These are phyloP conservation scores for Trissolcus japonicus DNA, from an alignment of 2,888 invertebrate genomes.

Conservation along the genomic window DNA sequence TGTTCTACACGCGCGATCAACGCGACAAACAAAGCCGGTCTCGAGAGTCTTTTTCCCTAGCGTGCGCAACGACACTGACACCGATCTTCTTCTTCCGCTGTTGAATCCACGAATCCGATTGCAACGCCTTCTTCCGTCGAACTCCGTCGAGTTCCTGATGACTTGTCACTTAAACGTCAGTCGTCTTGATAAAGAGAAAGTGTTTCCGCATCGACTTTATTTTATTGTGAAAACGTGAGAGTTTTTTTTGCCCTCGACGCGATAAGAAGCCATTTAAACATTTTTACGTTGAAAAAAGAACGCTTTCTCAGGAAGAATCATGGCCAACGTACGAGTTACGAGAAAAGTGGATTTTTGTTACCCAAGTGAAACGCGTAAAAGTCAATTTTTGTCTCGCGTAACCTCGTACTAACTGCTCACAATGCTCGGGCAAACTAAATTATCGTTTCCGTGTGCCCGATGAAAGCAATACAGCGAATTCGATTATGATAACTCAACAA, in stretches of 20 bases:
- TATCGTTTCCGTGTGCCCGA: constrained; percentile 38
- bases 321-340: not conserved
- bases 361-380: not conserved
- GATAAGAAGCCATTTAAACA: constrained; percentile 32
- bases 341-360: constrained; percentile 22
- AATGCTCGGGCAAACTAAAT: constrained; percentile 28
- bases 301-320: constrained; percentile 20
- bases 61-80: constrained; percentile 28
- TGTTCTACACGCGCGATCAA: constrained; percentile 36
- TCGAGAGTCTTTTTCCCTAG: constrained; percentile 28
- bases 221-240: constrained; percentile 21
- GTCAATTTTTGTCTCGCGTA: constrained; percentile 18
- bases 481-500: constrained; percentile 30
- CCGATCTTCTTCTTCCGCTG: constrained; percentile 33
- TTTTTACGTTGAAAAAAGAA: constrained; percentile 12
- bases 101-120: constrained; percentile 33
- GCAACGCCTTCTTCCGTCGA: constrained; percentile 24
- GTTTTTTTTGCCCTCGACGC: constrained; percentile 13
- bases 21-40: constrained; percentile 40
- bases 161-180: constrained; percentile 6
- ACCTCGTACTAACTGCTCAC: constrained; percentile 9
- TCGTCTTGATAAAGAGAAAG: constrained; percentile 40
- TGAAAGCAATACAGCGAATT: constrained; percentile 28
- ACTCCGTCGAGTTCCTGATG: not conserved
- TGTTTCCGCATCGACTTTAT: constrained; percentile 26